Base-by-base conservation (phyloP, 1,140 invertebrate species). In the Stenopsyche tienmushanensis region DNA sequence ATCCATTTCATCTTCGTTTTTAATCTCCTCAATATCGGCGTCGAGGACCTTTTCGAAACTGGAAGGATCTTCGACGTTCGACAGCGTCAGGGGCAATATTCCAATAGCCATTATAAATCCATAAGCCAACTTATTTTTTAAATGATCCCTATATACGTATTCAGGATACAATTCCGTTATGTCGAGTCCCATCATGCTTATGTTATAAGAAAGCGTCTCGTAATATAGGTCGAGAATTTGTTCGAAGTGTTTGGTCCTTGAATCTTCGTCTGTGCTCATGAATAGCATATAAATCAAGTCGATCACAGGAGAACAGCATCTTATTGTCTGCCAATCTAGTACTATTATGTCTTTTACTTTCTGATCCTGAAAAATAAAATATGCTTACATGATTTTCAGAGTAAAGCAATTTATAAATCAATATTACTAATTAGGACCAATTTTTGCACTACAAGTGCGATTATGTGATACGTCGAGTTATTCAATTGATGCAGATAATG, bases 281-380 rank as follows among this genome's bases (percentile, higher is more conserved):
- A 76, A 79, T 2, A 83, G 54, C 47, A 81, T 76, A 45, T 81
- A 83, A 2, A 72, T 41, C n/a, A 83, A 62, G 63, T 83, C 82
- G 8, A 74, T 71, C 8, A 71, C 71, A 13, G 80, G 72, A n/a
- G 80, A 79, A 1, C 72, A 65, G 52, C 72, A 76, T 29, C 81
- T 74, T 53, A 58, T 67, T 5, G 80, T 50, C 73, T 81, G 80
- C 65, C 78, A 80, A 54, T 81, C 80, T 21, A 82, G 7, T 20
- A 80, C 74, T n/a, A 69, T 72, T 3, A 77, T 58, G 9, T 75
- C 71, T 18, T 62, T 67, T 25, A 74, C 73, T 44, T 54, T 29
- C 17, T 52, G 20, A 7, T 47, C 42, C 65, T 67, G 52, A 1
- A 67, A 67, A 54, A 20, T 49, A 52, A 62, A 62, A 25, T n/a